Evolutionary conservation across 2,888 invertebrate genomes (phyloP), one percentile per base, ranked within the genome.

Genomic region (Mythimna albipuncta): DNA sequence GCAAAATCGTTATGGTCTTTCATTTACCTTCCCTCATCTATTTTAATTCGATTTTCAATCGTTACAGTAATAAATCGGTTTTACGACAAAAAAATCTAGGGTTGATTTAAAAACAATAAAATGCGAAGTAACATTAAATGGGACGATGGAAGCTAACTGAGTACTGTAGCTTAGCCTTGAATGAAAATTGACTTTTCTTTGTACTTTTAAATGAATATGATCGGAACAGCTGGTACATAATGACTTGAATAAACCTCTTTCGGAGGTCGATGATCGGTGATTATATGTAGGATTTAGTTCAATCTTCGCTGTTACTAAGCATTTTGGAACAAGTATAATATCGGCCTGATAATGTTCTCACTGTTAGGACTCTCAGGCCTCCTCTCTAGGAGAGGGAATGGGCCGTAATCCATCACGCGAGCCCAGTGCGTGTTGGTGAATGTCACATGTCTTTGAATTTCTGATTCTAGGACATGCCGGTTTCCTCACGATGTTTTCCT

Each of bases 21-120:
- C 54, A 73, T 79, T 55, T 62, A 81, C 61, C 47, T 9, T 64
- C 13, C 61, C 2, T 70, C 62, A 58, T 70, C 41, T 65, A 81
- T 65, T 81, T 78, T 78, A 69, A 70, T 64, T 63, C 26, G 32
- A 62, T 62, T 77, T 78, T 78, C 72, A 78, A 68, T 59, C 47
- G 41, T 57, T 63, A 19, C 44, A 63, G 68, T 73, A 59, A 79
- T 74, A 82, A 86, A 82, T 82, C 73, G 41, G 57, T 73, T 81
- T 86, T 81, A 84, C 47, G 81, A 85, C 72, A 63, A 38, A 57
- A 41, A 72, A 85, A 79, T 84, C 71, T 82, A 75, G 76, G 62
- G 71, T 44, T 81, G 58, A 84, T 78, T 80, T 74, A 81, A 80
- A 79, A 82, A 84, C 66, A 82, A 81, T 81, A 84, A 84, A 85